A percentile compares a stretch with the other conserved stretches of the same genome.
Evolutionary conservation across 1,140 invertebrate genomes (phyloP).

Genomic region (Periplaneta americana): DNA sequence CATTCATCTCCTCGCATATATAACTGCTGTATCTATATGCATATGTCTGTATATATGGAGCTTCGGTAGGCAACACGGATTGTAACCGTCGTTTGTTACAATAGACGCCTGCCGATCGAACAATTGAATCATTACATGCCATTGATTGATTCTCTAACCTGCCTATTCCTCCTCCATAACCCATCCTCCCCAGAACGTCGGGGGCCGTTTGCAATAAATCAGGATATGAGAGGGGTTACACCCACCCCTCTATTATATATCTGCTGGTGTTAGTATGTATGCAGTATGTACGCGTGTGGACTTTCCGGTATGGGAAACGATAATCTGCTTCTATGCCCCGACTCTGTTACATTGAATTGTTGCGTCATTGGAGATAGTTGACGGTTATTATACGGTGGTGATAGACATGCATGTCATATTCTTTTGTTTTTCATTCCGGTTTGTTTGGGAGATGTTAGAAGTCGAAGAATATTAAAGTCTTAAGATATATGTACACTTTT

Average conservation of each 20-base stretch:
- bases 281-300: no score
- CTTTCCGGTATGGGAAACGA: background rate
- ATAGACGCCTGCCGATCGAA: conserved; percentile 1
- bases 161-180: no score
- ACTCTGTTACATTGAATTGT: background rate
- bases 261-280: no score
- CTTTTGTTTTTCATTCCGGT: background rate
- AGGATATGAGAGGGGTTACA: background rate
- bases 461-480: no score
- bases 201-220: conserved; percentile 4
- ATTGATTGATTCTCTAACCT: conserved; percentile 5
- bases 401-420: no score
- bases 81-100: conserved; percentile 4
- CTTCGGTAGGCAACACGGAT: background rate
- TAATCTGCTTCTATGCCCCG: background rate
- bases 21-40: background rate
- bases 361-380: background rate
- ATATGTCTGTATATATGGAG: background rate
- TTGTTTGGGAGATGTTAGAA: no score
- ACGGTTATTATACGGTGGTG: background rate
- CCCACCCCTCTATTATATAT: background rate
- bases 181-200: background rate
- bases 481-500: no score
- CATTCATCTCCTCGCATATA: background rate
- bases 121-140: conserved; percentile 12